Evolutionary conservation across 1,140 invertebrate species (phyloP), one percentile per base, ranked within the genome.

Genomic region (Ooceraea biroi): DNA sequence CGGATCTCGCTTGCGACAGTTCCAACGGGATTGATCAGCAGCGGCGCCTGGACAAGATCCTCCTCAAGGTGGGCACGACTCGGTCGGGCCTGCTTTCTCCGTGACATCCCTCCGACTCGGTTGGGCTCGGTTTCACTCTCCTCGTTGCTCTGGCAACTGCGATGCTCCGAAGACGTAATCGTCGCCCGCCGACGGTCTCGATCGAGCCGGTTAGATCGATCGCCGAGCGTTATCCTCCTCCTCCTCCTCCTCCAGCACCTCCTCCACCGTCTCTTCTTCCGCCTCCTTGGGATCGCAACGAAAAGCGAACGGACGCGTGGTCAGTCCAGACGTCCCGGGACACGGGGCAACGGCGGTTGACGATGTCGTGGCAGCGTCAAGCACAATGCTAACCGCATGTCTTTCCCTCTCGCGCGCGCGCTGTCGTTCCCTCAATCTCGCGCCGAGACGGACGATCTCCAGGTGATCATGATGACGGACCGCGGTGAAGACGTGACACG

Each of bases 51-150:
- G 90, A 91, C 91, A 87, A 94, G 94, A 90, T 94, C 94, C 91
- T 94, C 94, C 92, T 94, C 94, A 85, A 94, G 93, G 87, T 93
- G 57, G 88, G 94, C 94, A 92, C 94, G 94, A 91, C 93, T 94
- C 69, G 94, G 94, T 90, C 94, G 93, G 80, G 94, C 94, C 86
- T 94, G 94, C 93, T 94, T 94, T 92, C 94, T 91, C 92, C 94
- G 91, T 91, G 94, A 94, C 94, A 94, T 94, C 83, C 91, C 93
- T 93, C 73, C 89, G 76, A 61, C 71, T 83, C 80, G 61, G 66
- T 77, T 69, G 80, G n/a, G 48, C 73, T 27, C 58, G 50, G 44
- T 58, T 36, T 55, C 71, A 69, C 55, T 69, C 58, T 73, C 63
- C 44, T 72, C 66, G 61, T 36, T 22, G 44, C 22, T 66, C 66